Evolutionary conservation across 30 jellyfish, hydroid and myxozoan genomes (phyloP), one percentile per base, ranked within the genome.

Genomic region (Aurelia aurita): DNA sequence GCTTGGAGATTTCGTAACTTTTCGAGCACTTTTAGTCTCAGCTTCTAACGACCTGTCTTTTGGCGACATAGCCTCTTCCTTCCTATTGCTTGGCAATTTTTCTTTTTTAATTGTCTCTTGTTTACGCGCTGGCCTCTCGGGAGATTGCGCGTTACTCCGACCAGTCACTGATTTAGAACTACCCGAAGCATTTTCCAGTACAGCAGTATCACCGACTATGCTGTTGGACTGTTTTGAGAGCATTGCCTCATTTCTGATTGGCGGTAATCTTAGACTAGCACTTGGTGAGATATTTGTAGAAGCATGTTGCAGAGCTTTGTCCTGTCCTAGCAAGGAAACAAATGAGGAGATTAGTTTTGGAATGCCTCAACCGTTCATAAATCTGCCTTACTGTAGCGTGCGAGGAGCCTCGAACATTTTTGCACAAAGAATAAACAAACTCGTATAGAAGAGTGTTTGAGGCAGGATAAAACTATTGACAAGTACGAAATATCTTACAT

Each of bases 251-350:
- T n/a, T 15, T 6, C 57, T 20, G 19, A 83, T 69, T 21, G 86
- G 80, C 9, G 93, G 93, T 49, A 83, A 51, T 45, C 61, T 83
- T 70, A 70, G 7, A n/a, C 69, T 23, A 5, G 83, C 61, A 25
- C 77, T 60, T 76, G 88, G 70, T 76, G 57, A 45, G 49, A 60
- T 43, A 15, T 32, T 58, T 46, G 44, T 32, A 3, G 88, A 61
- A 19, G 61, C 44, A 34, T 27, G 20, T 20, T 47, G 69, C 54
- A 16, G 66, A 83, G 93, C 93, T 83, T 80, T 71, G 28, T 83
- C 93, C 87, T 74, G 26, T 63, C 83, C 93, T 83, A 71, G 57
- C 91, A 82, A 82, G 73, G 81, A 71, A 71, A 69, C 77, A 83
- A 64, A 83, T 3, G 45, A 35, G 27, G 29, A 44, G 43, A 25